Evolutionary conservation across 2,888 invertebrate genomes (phyloP), one percentile per base, ranked within the genome.

Genomic region (Patella caerulea): DNA sequence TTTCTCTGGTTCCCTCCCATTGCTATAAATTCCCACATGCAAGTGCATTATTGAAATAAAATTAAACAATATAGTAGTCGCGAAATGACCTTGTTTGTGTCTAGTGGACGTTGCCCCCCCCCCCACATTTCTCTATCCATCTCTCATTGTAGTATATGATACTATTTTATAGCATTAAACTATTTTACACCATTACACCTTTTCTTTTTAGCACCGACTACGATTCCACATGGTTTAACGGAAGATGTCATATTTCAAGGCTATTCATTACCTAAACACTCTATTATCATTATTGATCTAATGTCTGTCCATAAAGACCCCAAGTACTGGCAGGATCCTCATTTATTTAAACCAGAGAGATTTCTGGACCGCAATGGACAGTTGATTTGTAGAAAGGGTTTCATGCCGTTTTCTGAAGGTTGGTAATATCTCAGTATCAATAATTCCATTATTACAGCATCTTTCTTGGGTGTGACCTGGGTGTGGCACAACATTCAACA

Each of bases 331-430:
- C 80, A 83, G 0, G 79, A 86, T 55, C 88, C 88, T 0, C 73
- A 83, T 3, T 76, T 80, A 15, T 88, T 90, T 74, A 59, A 79
- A 15, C 90, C 90, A 7, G 86, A 86, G 12, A 79, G 88, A 59
- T 90, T 89, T 78, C 79, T 89, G 3, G 83, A 85, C 70, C 76
- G 72, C 0, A 80, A 82, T 24, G 87, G 88, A 3, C 80, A 85
- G 15, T 45, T 88, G 0, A 75, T 78, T 9, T 83, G 86, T 29
- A 84, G 83, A 54, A 84, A 86, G 4, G 86, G 84, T 17, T 80
- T 87, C 59, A 85, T 88, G 55, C 88, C 88, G 0, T 88, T 89
- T 74, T 87, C 85, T n/a, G 78, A 84, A 72, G 89, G 89, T 89
- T 77, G 11, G 12, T 19, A 45, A 45, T 45, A 45, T 45, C 45